Evolutionary conservation across 2,113 vertebrate species (phyloP).

Genomic region (Hiodon alosoides): DNA sequence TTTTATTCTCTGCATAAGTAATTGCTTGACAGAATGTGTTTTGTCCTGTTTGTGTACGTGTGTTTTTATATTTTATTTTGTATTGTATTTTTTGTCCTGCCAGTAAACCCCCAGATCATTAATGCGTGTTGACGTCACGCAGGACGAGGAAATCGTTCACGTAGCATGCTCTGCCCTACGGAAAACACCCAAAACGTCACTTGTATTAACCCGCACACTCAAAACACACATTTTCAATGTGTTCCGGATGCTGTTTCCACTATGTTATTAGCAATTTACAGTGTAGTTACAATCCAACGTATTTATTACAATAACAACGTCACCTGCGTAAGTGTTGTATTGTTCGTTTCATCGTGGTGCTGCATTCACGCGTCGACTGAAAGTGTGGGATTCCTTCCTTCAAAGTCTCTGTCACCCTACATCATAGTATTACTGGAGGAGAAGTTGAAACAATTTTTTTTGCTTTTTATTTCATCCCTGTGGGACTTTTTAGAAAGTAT

Average conservation of each 20-base stretch:
- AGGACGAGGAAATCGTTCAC: too few species aligned
- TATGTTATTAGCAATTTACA: conserved; percentile 49
- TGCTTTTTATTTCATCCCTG: conserved; percentile 74
- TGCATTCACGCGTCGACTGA: conserved; percentile 54
- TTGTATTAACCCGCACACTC: conserved; percentile 31
- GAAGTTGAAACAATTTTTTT: conserved; percentile 32
- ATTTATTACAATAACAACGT: conserved; percentile 61
- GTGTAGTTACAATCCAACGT: conserved; percentile 48
- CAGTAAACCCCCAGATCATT: conserved; percentile 37
- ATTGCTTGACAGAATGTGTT: conserved; percentile 38
- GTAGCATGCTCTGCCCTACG: too few species aligned
- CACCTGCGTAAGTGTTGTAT: conserved; percentile 51
- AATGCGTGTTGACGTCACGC: background rate
- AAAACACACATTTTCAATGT: conserved; percentile 20
- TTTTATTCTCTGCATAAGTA: conserved; percentile 26
- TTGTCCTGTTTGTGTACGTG: conserved; percentile 38
- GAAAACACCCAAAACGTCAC: too few species aligned
- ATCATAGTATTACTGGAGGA: conserved; percentile 52
- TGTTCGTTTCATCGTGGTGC: conserved; percentile 56
- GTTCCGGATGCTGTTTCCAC: conserved; percentile 45
- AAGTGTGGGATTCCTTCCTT: conserved; percentile 36
- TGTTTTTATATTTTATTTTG: conserved; percentile 32
- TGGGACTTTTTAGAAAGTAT: conserved; percentile 68
- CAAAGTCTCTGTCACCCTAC: conserved; percentile 39
- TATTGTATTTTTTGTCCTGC: conserved; percentile 12